Conservation (phyloP, 2,888 invertebrate species). For the Microctonus brassicae region DNA sequence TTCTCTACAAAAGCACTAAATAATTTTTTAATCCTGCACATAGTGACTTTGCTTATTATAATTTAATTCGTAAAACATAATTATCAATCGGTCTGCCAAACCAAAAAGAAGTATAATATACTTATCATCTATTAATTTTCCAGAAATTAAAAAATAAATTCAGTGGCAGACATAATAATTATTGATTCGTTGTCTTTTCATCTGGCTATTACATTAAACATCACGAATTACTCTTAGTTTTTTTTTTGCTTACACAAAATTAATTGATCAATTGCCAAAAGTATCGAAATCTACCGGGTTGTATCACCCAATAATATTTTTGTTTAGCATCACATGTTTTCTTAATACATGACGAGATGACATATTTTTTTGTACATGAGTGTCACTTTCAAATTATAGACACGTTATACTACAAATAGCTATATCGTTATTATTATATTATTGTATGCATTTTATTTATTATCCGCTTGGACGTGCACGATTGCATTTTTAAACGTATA, state of each 20-base stretch:
- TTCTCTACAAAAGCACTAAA: not conserved
- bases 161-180: not conserved
- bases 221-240: not conserved
- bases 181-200: conserved; percentile 8
- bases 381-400: conserved; percentile 30
- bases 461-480: conserved; percentile 49
- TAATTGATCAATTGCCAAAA: not conserved
- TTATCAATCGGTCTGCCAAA: not conserved
- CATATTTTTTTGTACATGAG: conserved; percentile 42
- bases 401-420: no score
- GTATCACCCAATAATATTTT: not conserved
- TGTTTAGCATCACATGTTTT: conserved; percentile 29
- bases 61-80: not conserved
- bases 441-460: conserved; percentile 30
- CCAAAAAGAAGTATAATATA: not conserved
- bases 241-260: not conserved
- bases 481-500: conserved; percentile 44
- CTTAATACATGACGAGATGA: conserved; percentile 26
- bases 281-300: not conserved
- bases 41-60: not conserved
- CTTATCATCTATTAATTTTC: not conserved
- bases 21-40: not conserved
- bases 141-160: not conserved
- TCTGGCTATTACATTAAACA: not conserved
- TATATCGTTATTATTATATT: conserved; percentile 34